Conservation (phyloP, 2,113 vertebrate species). For the Platichthys stellatus region DNA sequence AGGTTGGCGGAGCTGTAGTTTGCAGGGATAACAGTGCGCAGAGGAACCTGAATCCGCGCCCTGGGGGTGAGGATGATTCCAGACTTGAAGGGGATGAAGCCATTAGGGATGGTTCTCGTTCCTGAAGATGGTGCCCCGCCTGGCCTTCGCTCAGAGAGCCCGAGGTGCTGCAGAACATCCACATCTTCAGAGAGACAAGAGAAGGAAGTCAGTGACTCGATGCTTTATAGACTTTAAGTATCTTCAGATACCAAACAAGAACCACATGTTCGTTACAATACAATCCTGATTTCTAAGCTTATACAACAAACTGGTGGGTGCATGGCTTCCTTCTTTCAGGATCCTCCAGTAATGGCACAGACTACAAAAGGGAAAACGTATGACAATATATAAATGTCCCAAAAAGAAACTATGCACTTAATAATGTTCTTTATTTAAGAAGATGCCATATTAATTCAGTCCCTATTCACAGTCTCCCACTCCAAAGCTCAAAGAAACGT, state of each 20-base stretch:
- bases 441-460: background rate
- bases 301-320: background rate
- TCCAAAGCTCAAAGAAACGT: conserved; percentile 4
- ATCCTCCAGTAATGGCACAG: too few relatives aligned
- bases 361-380: too few relatives aligned
- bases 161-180: conserved; percentile 92
- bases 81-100: conserved; percentile 91
- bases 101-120: conserved; percentile 76
- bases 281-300: background rate
- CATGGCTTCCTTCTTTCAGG: too few relatives aligned
- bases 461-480: background rate
- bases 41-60: conserved; percentile 86
- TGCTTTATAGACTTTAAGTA: background rate
- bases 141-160: conserved; percentile 86
- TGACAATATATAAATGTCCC: too few relatives aligned
- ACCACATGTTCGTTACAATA: background rate
- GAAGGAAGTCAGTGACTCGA: conserved; percentile 13
- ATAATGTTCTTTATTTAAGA: background rate
- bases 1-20: conserved; percentile 82
- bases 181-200: conserved; percentile 87
- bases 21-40: conserved; percentile 82
- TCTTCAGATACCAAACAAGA: background rate
- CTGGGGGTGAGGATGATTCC: conserved; percentile 93
- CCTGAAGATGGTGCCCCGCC: conserved; percentile 66
- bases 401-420: background rate